phyloP scores from a whole-genome alignment of 2,888 invertebrate species.

The Drosophila picticornis region DNA sequence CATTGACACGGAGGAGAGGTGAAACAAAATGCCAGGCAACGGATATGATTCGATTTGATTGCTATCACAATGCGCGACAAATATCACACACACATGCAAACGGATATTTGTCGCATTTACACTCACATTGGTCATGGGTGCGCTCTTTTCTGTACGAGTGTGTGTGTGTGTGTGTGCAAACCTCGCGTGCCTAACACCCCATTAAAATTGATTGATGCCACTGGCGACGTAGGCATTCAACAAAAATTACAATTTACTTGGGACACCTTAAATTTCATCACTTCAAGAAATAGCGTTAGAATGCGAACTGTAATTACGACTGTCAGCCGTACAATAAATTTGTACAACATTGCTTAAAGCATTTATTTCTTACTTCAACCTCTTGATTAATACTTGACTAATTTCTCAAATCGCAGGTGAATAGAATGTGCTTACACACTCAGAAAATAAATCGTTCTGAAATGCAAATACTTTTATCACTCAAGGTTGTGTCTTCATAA shows the following conservation, averaged over 20 bases:
- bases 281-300: constrained; percentile 12
- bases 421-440: neutral
- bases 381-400: neutral
- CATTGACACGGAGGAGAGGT: constrained; percentile 16
- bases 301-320: constrained; percentile 18
- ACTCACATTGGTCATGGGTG: constrained; percentile 7
- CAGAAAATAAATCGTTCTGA: neutral
- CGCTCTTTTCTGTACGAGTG: neutral
- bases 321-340: neutral
- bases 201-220: constrained; percentile 56
- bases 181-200: constrained; percentile 4
- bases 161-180: constrained; percentile 16
- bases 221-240: constrained; percentile 27
- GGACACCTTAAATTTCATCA: constrained; percentile 25
- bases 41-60: constrained; percentile 77
- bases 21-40: constrained; percentile 44
- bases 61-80: constrained; percentile 74
- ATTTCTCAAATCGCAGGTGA: neutral
- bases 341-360: neutral
- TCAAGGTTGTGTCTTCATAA: neutral
- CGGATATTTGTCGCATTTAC: constrained; percentile 25
- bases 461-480: neutral
- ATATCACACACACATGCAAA: constrained; percentile 43
- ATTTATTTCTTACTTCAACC: neutral
- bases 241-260: constrained; percentile 28